These are phyloP conservation scores for Batillaria attramentaria DNA, from an alignment of 1,140 invertebrate genomes.

Conservation along the genomic window DNA sequence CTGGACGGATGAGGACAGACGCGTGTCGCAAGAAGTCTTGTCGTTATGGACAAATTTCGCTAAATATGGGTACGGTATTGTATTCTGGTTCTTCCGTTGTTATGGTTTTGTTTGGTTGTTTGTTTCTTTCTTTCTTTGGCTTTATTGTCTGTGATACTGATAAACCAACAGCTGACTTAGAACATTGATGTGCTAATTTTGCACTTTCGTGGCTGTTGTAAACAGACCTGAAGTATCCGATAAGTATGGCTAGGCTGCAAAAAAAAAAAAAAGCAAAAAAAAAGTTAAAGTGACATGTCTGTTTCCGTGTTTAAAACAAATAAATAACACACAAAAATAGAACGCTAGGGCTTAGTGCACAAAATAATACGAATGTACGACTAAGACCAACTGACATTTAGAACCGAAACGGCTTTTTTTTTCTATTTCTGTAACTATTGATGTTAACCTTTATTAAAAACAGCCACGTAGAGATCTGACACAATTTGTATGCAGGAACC, in stretches of 20 bases:
- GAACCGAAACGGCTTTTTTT: not conserved
- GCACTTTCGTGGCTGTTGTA: too few species aligned
- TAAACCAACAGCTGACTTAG: not conserved
- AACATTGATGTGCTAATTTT: not conserved
- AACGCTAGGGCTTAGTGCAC: not conserved
- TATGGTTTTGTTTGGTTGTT: not conserved
- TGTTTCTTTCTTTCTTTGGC: not conserved
- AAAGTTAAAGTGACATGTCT: too few species aligned
- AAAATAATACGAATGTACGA: not conserved
- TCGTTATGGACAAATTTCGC: conserved; percentile 16
- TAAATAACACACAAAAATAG: not conserved
- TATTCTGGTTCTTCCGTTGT: too few species aligned
- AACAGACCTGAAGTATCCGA: not conserved
- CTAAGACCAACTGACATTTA: not conserved
- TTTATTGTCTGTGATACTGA: not conserved
- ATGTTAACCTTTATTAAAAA: not conserved
- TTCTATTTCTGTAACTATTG: not conserved
- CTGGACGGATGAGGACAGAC: conserved; percentile 13
- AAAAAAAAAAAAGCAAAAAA: too few species aligned
- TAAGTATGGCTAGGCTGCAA: not conserved
- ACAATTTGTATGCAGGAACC: not conserved
- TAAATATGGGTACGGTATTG: conserved; percentile 13
- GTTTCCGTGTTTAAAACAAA: not conserved
- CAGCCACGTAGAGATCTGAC: too few species aligned
- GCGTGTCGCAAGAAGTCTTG: not conserved